These are phyloP conservation scores for Pachyramphus minor DNA, from an alignment of 2,113 vertebrate genomes.

Conservation along the genomic window DNA sequence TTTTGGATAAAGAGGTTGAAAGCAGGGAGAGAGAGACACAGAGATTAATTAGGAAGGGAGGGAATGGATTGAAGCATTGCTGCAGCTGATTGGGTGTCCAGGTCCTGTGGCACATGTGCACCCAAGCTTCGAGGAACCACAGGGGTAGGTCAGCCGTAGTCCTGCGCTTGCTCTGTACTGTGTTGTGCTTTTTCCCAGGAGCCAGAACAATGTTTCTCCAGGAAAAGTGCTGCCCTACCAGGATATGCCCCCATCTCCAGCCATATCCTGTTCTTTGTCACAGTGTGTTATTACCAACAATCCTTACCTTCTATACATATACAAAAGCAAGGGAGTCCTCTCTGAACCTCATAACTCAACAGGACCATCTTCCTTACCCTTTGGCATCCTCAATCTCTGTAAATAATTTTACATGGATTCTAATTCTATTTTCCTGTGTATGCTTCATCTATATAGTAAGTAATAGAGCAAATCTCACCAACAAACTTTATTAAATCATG, in stretches of 20 bases:
- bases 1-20: background rate
- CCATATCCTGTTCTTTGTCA: background rate
- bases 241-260: background rate
- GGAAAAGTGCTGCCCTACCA: background rate
- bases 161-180: background rate
- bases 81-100: background rate
- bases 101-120: background rate
- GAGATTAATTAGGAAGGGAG: background rate
- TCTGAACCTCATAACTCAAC: background rate
- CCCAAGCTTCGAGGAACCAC: background rate
- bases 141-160: background rate
- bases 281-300: background rate
- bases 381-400: background rate
- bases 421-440: background rate
- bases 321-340: background rate
- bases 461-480: accelerated
- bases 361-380: background rate
- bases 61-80: background rate
- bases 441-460: background rate
- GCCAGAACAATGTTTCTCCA: background rate
- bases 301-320: background rate
- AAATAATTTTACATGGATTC: background rate
- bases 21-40: background rate
- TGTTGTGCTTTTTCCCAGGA: background rate
- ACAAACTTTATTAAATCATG: background rate